phyloP scores from a whole-genome alignment of 1,140 invertebrate genomes.

The Aricia agestis region DNA sequence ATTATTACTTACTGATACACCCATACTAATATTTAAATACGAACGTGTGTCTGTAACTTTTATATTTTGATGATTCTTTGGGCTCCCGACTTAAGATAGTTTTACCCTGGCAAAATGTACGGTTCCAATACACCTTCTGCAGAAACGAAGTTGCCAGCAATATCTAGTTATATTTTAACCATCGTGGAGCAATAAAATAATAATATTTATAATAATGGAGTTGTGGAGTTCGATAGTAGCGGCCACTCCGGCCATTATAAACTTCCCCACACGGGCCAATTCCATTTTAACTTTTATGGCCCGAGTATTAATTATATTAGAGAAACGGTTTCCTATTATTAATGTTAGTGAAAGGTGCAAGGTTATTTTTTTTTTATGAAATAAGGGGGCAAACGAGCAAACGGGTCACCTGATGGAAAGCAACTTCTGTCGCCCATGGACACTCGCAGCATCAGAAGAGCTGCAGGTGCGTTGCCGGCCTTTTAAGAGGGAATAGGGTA shows the following conservation, averaged over 20 bases:
- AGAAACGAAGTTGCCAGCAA: not conserved
- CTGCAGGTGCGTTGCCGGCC: no score
- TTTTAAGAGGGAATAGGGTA: no score
- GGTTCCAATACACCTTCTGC: not conserved
- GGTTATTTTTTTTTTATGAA: no score
- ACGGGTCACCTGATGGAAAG: no score
- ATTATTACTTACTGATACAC: no score
- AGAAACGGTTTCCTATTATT: not conserved
- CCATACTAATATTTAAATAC: no score
- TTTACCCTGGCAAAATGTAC: not conserved
- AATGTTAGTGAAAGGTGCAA: not conserved
- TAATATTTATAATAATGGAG: not conserved
- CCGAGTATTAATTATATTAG: slow-evolving; percentile 3
- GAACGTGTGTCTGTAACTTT: no score
- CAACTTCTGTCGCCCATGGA: no score
- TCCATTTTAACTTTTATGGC: not conserved
- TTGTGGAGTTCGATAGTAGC: not conserved
- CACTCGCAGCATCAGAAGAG: no score
- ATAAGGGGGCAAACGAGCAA: no score
- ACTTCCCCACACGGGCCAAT: not conserved
- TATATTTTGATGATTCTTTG: not conserved
- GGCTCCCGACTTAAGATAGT: not conserved
- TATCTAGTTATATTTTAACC: no score
- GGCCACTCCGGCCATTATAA: not conserved
- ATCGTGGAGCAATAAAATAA: not conserved